A percentile compares a stretch with the other conserved stretches of the same genome.
Conservation (phyloP, 2,113 vertebrate genomes). For the Noturus placidus region DNA sequence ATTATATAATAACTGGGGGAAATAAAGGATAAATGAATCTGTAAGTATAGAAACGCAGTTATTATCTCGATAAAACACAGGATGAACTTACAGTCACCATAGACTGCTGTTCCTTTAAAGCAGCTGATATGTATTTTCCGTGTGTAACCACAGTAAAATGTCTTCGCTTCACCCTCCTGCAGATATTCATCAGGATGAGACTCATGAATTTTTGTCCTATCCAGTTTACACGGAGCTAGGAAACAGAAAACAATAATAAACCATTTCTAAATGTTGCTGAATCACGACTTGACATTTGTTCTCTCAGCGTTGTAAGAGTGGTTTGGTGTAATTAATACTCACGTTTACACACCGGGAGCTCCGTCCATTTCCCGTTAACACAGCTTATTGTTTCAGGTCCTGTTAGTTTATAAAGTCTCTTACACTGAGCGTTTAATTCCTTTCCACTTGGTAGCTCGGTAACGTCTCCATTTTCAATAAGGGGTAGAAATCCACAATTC, state of each 20-base stretch:
- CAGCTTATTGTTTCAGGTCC: not conserved
- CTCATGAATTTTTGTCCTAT: not conserved
- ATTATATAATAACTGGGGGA: not conserved
- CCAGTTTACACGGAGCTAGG: slow-evolving; percentile 33
- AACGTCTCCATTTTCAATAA: not conserved
- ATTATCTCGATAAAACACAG: not conserved
- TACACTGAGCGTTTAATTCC: not conserved
- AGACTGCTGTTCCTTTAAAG: not conserved
- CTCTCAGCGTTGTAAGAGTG: not conserved
- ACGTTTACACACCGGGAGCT: not conserved
- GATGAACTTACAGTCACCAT: not conserved
- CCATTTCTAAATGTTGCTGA: not conserved
- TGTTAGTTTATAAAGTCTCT: not conserved
- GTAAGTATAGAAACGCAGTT: not conserved
- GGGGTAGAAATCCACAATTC: not conserved
- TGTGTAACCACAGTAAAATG: not conserved
- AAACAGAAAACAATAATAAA: not conserved
- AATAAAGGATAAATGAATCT: not conserved
- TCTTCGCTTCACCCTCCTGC: not conserved
- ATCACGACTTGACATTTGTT: not conserved
- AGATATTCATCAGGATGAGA: not conserved
- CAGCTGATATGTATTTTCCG: too few species aligned
- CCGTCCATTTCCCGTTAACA: not conserved
- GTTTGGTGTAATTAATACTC: not conserved
- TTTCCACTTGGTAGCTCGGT: not conserved